These are phyloP conservation scores for Chromoteleia sp. DNA, from an alignment of 2,888 invertebrate genomes.

Conservation along the genomic window DNA sequence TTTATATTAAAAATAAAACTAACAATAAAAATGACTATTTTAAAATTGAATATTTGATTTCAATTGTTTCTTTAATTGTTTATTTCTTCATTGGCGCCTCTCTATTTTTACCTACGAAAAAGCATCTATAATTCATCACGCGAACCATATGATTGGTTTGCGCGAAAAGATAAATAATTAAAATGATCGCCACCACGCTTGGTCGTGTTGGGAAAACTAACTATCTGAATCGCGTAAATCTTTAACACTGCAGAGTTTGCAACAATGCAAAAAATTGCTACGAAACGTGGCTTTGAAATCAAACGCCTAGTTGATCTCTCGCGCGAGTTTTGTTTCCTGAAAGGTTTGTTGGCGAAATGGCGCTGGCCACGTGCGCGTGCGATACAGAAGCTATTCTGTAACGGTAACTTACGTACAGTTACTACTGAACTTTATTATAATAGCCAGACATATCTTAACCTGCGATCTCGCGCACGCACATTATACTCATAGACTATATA, in stretches of 20 bases:
- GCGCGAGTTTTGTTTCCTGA: conserved; percentile 19
- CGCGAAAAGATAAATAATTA: too few relatives aligned
- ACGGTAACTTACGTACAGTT: conserved; percentile 45
- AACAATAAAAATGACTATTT: too few relatives aligned
- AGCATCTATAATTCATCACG: too few relatives aligned
- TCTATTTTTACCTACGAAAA: too few relatives aligned
- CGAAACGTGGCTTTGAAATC: too few relatives aligned
- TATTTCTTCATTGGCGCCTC: too few relatives aligned
- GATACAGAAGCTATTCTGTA: conserved; percentile 40
- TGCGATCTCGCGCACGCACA: conserved; percentile 25
- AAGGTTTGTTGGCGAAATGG: conserved; percentile 36
- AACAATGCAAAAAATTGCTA: conserved; percentile 1
- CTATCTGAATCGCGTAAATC: neutral
- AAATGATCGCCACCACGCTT: too few relatives aligned
- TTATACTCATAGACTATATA: conserved; percentile 32
- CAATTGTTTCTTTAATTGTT: too few relatives aligned
- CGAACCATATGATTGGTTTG: too few relatives aligned
- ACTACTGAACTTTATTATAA: conserved; percentile 54
- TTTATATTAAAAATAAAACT: too few relatives aligned
- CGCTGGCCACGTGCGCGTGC: conserved; percentile 21
- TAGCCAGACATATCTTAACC: conserved; percentile 30
- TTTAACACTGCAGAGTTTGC: neutral
- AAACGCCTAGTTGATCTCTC: conserved; percentile 1
- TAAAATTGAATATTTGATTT: too few relatives aligned
- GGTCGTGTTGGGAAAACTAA: neutral